phyloP scores from a whole-genome alignment of 2,888 invertebrate species.

The Exocentrus adspersus region DNA sequence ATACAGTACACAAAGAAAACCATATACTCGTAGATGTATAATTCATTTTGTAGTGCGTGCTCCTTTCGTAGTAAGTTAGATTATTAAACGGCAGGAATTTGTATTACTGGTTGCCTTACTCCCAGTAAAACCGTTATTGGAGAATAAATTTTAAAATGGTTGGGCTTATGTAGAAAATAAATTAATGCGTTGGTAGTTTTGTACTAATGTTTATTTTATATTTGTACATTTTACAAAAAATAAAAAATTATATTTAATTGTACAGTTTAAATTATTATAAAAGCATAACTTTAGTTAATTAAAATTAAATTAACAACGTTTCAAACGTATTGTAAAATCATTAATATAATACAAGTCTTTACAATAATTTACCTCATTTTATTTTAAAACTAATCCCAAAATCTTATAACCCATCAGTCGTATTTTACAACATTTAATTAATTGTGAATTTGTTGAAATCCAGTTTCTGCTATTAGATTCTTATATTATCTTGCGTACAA shows the following conservation, averaged over 20 bases:
- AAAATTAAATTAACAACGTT: constrained; percentile 21
- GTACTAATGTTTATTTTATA: constrained; percentile 13
- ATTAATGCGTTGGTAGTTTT: no score
- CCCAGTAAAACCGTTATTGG: no score
- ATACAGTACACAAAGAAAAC: no score
- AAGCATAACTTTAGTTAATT: constrained; percentile 1
- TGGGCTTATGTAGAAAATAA: no score
- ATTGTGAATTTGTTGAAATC: not conserved
- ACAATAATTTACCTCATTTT: constrained; percentile 1
- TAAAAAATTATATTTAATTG: constrained; percentile 17
- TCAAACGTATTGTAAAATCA: constrained; percentile 14
- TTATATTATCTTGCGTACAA: not conserved
- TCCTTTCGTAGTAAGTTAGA: no score
- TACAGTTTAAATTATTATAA: constrained; percentile 13
- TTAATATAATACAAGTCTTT: constrained; percentile 24
- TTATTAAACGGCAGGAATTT: not conserved
- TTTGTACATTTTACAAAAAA: constrained; percentile 22
- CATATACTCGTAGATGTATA: no score
- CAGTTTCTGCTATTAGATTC: not conserved
- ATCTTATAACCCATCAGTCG: not conserved
- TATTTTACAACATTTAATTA: not conserved
- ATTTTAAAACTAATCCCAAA: constrained; percentile 1
- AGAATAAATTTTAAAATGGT: no score
- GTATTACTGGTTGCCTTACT: not conserved
- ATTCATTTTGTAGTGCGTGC: no score